These are phyloP conservation scores for Aphidius ervi DNA, from an alignment of 1,140 invertebrate genomes.

Conservation along the genomic window DNA sequence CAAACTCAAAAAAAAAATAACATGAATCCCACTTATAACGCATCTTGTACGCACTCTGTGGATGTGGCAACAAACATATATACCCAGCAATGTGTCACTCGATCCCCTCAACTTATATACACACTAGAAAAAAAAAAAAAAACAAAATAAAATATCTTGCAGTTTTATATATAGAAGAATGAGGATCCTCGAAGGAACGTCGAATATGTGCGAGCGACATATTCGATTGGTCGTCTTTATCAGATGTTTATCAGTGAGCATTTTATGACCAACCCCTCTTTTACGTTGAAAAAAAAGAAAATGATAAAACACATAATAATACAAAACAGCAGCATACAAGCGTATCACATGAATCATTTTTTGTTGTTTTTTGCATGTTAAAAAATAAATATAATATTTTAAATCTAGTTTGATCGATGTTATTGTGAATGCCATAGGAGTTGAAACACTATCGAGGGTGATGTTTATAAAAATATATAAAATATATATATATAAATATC, in stretches of 20 bases:
- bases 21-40: conserved; percentile 44
- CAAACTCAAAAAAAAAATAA: conserved; percentile 32
- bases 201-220: too few species aligned
- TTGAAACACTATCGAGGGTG: conserved; percentile 3
- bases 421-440: conserved; percentile 17
- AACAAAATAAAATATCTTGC: too few species aligned
- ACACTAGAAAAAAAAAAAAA: too few species aligned
- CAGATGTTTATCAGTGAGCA: too few species aligned
- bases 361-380: neutral
- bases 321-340: neutral
- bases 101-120: neutral
- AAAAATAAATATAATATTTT: neutral
- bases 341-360: conserved; percentile 3
- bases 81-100: conserved; percentile 2
- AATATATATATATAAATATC: neutral
- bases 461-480: conserved; percentile 1
- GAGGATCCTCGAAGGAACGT: too few species aligned
- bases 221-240: too few species aligned
- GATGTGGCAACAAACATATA: neutral
- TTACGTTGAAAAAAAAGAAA: neutral
- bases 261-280: neutral
- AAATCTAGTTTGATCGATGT: conserved; percentile 38
- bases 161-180: too few species aligned
- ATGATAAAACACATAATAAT: neutral
- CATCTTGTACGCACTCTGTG: conserved; percentile 31